A percentile compares a stretch with the other conserved stretches of the same genome.
Evolutionary conservation across 2,888 invertebrate genomes (phyloP).

Genomic region (Proisotoma minuta): DNA sequence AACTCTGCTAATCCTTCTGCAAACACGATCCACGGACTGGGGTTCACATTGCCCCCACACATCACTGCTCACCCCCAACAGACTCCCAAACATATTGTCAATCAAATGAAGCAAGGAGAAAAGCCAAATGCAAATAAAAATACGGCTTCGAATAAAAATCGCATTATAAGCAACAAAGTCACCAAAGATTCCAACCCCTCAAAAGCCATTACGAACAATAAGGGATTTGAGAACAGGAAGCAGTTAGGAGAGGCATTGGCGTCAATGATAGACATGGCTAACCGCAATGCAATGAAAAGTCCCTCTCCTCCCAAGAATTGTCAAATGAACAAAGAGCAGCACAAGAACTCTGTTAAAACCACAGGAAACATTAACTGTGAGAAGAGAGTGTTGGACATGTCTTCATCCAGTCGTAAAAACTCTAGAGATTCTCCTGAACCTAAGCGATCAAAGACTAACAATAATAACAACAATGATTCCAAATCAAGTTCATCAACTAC

Average conservation of each 20-base stretch:
- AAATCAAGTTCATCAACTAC: constrained; percentile 13
- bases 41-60: constrained; percentile 35
- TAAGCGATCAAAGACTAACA: background rate
- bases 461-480: background rate
- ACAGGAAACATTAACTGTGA: constrained; percentile 6
- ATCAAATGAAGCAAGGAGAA: background rate
- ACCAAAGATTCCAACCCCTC: constrained; percentile 9
- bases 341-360: constrained; percentile 16
- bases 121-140: constrained; percentile 11
- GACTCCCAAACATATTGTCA: constrained; percentile 13
- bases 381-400: constrained; percentile 10
- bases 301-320: constrained; percentile 19
- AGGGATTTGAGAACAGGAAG: constrained; percentile 5
- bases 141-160: background rate
- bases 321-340: constrained; percentile 17
- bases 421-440: constrained; percentile 11
- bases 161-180: background rate
- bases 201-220: too few species aligned
- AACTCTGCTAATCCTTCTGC: constrained; percentile 12
- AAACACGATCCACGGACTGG: constrained; percentile 29
- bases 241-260: constrained; percentile 22
- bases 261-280: constrained; percentile 34
- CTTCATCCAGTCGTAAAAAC: constrained; percentile 15
- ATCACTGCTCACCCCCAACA: constrained; percentile 36
- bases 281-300: constrained; percentile 27